Evolutionary conservation across 2,113 vertebrate genomes (phyloP).

Genomic region (Seriola dumerili): DNA sequence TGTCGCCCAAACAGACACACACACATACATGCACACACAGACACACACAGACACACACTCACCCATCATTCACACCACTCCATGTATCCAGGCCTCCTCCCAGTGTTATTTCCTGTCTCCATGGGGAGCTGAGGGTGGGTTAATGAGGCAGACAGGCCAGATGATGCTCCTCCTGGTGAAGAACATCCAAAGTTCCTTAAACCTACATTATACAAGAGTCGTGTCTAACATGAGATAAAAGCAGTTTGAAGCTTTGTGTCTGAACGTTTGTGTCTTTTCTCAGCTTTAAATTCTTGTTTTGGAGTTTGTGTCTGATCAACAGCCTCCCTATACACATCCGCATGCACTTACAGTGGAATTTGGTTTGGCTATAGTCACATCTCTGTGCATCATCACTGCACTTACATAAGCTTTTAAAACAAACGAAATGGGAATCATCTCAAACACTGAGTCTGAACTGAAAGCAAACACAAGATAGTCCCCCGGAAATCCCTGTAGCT

Average conservation of each 20-base stretch:
- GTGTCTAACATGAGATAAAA: constrained; percentile 8
- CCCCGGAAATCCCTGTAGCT: background rate
- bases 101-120: constrained; percentile 68
- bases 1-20: background rate
- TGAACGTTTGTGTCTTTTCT: background rate
- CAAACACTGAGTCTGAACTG: background rate
- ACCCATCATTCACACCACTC: constrained; percentile 38
- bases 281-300: background rate
- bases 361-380: background rate
- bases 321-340: background rate
- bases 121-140: constrained; percentile 59
- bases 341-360: background rate
- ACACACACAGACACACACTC: background rate
- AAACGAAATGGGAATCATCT: background rate
- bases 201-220: constrained; percentile 45
- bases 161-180: constrained; percentile 74
- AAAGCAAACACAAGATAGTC: background rate
- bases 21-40: background rate
- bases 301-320: background rate
- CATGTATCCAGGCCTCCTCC: constrained; percentile 55
- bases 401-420: background rate
- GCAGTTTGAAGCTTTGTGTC: background rate
- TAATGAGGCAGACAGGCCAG: constrained; percentile 79
- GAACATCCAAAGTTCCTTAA: constrained; percentile 68
- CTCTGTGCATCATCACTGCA: background rate